A percentile compares a stretch with the other conserved stretches of the same genome.
Evolutionary conservation across 2,113 vertebrate genomes (phyloP).

Genomic region (Gobio gobio): DNA sequence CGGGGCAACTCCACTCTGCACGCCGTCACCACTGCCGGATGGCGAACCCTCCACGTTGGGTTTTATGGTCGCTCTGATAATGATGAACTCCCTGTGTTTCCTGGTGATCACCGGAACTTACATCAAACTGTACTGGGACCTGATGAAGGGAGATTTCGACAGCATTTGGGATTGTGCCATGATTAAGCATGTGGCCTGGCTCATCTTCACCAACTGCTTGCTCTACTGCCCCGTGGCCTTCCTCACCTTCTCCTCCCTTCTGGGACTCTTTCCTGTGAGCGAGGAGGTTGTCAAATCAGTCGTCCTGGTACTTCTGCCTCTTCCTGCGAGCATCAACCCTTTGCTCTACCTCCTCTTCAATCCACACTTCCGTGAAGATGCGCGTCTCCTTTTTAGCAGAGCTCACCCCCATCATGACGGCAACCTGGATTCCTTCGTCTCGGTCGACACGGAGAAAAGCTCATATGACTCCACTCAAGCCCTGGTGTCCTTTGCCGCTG

Average conservation of each 20-base stretch:
- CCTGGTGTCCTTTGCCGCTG: constrained; percentile 78
- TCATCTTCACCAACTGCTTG: constrained; percentile 92
- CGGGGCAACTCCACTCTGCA: constrained; percentile 90
- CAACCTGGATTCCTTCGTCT: constrained; percentile 73
- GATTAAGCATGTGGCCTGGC: constrained; percentile 93
- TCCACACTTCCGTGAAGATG: constrained; percentile 84
- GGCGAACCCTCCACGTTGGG: constrained; percentile 77
- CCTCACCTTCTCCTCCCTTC: constrained; percentile 88
- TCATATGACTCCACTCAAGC: constrained; percentile 89
- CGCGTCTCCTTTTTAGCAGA: constrained; percentile 78
- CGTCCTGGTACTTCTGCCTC: constrained; percentile 87
- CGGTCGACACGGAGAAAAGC: constrained; percentile 86
- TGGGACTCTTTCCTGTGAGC: constrained; percentile 86
- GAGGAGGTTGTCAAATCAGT: constrained; percentile 90
- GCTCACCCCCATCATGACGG: constrained; percentile 71
- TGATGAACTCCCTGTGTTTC: constrained; percentile 86
- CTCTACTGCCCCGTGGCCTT: constrained; percentile 94
- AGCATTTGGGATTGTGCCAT: constrained; percentile 91
- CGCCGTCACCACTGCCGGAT: constrained; percentile 83
- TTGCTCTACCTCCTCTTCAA: constrained; percentile 92
- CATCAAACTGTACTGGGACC: constrained; percentile 89
- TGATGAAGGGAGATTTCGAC: constrained; percentile 85
- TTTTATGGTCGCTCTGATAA: constrained; percentile 79
- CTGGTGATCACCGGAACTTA: constrained; percentile 87
- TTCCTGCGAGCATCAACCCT: constrained; percentile 92